Percentiles rank a stretch among this genome's conserved stretches.
Conservation (phyloP, 2,888 invertebrate species). For the Drosophila colorata region DNA sequence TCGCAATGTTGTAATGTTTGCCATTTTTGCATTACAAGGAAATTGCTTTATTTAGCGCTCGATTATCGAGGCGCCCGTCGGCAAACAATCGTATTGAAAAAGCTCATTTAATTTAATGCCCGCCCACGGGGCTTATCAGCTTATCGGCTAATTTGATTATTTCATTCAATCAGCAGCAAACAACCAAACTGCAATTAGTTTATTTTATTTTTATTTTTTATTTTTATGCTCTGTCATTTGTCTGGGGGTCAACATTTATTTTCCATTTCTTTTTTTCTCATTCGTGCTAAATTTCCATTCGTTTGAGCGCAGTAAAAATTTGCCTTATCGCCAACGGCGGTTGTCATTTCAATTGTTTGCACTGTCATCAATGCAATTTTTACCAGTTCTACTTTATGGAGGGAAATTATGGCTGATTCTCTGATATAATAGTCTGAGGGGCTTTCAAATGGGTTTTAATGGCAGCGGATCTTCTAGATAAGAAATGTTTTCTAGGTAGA, state of each 20-base stretch:
- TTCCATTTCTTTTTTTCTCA: neutral
- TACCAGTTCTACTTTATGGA: slow-evolving; percentile 1
- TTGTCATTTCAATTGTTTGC: slow-evolving; percentile 69
- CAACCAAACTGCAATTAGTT: slow-evolving; percentile 43
- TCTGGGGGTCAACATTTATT: slow-evolving; percentile 18
- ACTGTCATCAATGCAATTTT: slow-evolving; percentile 72
- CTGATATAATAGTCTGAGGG: neutral
- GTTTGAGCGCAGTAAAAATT: slow-evolving; percentile 42
- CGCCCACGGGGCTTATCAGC: neutral
- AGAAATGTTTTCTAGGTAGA: neutral
- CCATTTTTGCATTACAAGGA: slow-evolving; percentile 62
- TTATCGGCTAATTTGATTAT: slow-evolving; percentile 74
- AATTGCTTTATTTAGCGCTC: slow-evolving; percentile 69
- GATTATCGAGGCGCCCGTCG: slow-evolving; percentile 32
- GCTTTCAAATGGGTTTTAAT: slow-evolving; percentile 1
- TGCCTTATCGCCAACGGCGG: slow-evolving; percentile 37
- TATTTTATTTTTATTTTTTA: slow-evolving; percentile 27
- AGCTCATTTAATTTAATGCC: slow-evolving; percentile 29
- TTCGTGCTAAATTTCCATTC: slow-evolving; percentile 68
- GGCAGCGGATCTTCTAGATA: neutral
- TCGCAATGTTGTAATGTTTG: slow-evolving; percentile 53
- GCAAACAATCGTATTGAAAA: slow-evolving; percentile 9
- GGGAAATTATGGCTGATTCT: neutral
- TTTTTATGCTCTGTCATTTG: slow-evolving; percentile 46
- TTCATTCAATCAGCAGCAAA: slow-evolving; percentile 50